A percentile compares a stretch with the other conserved stretches of the same genome.
Evolutionary conservation across 1,140 invertebrate genomes (phyloP).

Genomic region (Hylaeus volcanicus): DNA sequence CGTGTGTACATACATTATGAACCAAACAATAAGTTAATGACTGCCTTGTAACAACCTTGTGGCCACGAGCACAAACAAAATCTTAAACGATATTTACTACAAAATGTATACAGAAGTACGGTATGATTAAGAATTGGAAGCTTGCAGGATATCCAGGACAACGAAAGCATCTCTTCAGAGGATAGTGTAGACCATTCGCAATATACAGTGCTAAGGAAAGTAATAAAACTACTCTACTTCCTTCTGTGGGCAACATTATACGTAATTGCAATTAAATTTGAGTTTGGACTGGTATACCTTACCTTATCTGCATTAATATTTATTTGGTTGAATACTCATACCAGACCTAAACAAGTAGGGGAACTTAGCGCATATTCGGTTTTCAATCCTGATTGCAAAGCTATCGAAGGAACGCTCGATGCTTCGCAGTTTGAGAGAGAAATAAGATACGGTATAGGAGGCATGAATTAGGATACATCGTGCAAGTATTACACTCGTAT

Average conservation of each 20-base stretch:
- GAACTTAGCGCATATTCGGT: slow-evolving; percentile 98
- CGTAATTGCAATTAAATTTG: slow-evolving; percentile 86
- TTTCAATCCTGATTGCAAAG: slow-evolving; percentile 96
- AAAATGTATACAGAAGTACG: not conserved
- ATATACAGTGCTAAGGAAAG: slow-evolving; percentile 53
- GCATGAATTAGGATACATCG: slow-evolving; percentile 64
- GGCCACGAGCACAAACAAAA: not conserved
- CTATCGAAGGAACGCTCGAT: slow-evolving; percentile 95
- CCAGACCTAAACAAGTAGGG: slow-evolving; percentile 84
- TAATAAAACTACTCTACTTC: slow-evolving; percentile 78
- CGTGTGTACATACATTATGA: not conserved
- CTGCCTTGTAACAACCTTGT: too few relatives aligned
- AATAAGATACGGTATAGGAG: slow-evolving; percentile 85
- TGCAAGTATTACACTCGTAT: not conserved
- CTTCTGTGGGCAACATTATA: slow-evolving; percentile 85
- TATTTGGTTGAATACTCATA: slow-evolving; percentile 92
- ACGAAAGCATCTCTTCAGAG: slow-evolving; percentile 65
- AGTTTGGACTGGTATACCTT: slow-evolving; percentile 96
- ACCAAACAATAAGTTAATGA: too few relatives aligned
- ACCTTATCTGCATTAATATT: slow-evolving; percentile 88
- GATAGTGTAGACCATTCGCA: slow-evolving; percentile 61
- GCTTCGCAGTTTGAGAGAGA: slow-evolving; percentile 97
- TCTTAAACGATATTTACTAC: not conserved
- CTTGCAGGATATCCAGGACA: slow-evolving; percentile 69
- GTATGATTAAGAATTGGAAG: slow-evolving; percentile 13